Evolutionary conservation across 2,113 vertebrate species (phyloP).

Genomic region (Uropsilus gracilis): DNA sequence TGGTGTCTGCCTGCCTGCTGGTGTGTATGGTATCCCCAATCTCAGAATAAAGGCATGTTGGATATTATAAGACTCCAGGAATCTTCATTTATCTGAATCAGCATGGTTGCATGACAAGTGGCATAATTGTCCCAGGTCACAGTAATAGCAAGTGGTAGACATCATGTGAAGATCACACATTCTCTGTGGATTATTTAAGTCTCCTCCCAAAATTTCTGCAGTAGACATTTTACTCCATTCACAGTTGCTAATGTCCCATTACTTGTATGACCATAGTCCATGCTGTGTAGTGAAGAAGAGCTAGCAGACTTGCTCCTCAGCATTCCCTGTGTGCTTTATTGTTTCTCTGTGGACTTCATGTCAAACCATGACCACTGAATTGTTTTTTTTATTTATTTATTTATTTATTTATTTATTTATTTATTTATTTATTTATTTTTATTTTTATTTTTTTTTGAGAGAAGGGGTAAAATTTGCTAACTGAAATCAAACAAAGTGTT

Average conservation of each 20-base stretch:
- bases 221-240: not conserved
- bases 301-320: not conserved
- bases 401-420: no score
- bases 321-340: not conserved
- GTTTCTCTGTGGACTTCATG: not conserved
- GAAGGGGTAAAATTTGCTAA: not conserved
- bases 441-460: not conserved
- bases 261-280: not conserved
- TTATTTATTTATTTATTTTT: no score
- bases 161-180: not conserved
- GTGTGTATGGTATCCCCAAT: no score
- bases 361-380: not conserved
- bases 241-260: not conserved
- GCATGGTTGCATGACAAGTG: no score
- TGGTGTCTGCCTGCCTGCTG: no score
- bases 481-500: constrained; percentile 14
- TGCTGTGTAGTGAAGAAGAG: not conserved
- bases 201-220: not conserved
- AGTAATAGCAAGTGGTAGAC: no score
- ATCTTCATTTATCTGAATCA: no score
- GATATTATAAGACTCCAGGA: no score
- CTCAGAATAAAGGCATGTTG: no score
- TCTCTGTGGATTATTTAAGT: not conserved
- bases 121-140: not conserved
- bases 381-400: not conserved